phyloP scores from a whole-genome alignment of 2,797 vertebrate species.

The Melopsittacus undulatus region DNA sequence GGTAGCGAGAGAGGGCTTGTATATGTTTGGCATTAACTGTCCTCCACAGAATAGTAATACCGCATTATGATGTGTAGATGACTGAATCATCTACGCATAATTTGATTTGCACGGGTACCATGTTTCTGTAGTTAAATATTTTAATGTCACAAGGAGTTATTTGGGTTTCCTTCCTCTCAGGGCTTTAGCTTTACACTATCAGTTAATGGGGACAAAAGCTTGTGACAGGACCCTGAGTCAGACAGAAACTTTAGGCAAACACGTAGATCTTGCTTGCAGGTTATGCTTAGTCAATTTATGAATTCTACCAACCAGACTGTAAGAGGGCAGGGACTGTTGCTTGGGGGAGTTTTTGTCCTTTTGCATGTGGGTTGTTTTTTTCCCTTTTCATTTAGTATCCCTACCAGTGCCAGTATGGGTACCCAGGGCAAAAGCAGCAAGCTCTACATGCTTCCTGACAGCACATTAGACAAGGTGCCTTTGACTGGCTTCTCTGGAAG shows the following conservation, averaged over 20 bases:
- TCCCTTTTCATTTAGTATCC: neutral
- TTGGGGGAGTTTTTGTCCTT: neutral
- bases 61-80: neutral
- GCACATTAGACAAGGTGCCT: neutral
- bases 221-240: neutral
- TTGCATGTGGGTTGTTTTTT: neutral
- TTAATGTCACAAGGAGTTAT: neutral
- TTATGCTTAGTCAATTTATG: neutral
- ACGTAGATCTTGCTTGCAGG: neutral
- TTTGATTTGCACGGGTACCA: neutral
- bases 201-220: neutral
- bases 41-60: neutral
- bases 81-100: neutral
- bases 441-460: neutral
- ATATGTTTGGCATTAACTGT: neutral
- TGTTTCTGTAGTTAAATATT: neutral
- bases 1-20: neutral
- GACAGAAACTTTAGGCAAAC: neutral
- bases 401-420: neutral
- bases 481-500: neutral
- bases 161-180: neutral
- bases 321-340: neutral
- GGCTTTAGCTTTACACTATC: neutral
- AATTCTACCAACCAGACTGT: neutral
- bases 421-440: neutral